Percentiles rank a stretch among this genome's conserved stretches.
These are phyloP conservation scores for Allacma fusca DNA, from an alignment of 2,888 invertebrate species.

Conservation along the genomic window DNA sequence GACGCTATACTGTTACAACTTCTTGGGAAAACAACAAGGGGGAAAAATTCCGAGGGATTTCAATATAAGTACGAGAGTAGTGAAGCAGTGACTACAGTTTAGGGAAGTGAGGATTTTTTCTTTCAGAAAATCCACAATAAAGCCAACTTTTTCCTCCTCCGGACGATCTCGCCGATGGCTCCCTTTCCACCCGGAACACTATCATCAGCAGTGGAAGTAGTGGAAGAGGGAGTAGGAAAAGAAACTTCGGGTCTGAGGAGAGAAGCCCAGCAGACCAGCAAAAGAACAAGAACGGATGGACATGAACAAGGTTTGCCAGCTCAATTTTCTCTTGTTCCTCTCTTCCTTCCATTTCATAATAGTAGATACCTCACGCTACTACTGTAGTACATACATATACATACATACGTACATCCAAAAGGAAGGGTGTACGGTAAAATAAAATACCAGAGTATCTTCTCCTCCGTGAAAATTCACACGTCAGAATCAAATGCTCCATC, in stretches of 20 bases:
- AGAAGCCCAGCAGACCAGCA: constrained; percentile 18
- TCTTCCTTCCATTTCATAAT: background rate
- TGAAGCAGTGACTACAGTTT: too few relatives aligned
- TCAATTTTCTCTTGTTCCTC: background rate
- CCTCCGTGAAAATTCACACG: too few relatives aligned
- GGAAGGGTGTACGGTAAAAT: too few relatives aligned
- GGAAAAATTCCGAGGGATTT: too few relatives aligned
- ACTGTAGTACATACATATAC: background rate
- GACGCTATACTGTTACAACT: too few relatives aligned
- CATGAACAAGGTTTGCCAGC: constrained; percentile 8
- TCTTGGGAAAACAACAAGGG: too few relatives aligned
- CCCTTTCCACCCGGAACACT: background rate
- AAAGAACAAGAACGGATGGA: background rate
- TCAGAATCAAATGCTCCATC: too few relatives aligned
- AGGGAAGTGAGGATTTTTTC: too few relatives aligned
- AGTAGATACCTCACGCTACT: background rate
- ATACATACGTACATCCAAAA: too few relatives aligned
- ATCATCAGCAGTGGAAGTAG: background rate
- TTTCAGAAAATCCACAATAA: background rate
- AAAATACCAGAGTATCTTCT: too few relatives aligned
- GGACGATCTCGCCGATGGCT: constrained; percentile 7
- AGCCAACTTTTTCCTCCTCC: background rate
- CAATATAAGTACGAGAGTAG: too few relatives aligned
- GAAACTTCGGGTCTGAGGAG: background rate
- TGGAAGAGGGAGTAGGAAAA: constrained; percentile 1